These are phyloP conservation scores for Sebastolobus alascanus DNA, from an alignment of 2,797 vertebrate species.

Conservation along the genomic window DNA sequence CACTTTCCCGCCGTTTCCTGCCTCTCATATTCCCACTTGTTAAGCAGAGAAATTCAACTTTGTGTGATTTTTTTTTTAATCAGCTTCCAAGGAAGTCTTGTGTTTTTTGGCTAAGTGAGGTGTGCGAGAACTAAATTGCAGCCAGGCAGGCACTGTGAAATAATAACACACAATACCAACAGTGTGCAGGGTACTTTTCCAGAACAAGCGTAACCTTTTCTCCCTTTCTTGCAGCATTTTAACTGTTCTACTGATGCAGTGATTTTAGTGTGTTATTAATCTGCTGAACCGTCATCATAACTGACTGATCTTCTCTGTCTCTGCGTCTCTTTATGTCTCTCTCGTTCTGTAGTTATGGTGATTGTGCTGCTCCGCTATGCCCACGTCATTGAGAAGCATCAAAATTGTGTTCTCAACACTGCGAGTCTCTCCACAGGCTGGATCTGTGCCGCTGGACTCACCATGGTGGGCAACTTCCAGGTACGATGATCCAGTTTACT, in stretches of 20 bases:
- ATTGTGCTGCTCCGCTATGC: constrained; percentile 91
- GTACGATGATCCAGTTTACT: constrained; percentile 64
- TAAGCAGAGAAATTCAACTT: constrained; percentile 18
- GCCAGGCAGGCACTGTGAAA: constrained; percentile 41
- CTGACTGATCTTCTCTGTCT: neutral
- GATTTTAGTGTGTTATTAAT: neutral
- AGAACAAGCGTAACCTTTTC: constrained; percentile 10
- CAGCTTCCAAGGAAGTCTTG: constrained; percentile 45
- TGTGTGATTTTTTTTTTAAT: constrained; percentile 39
- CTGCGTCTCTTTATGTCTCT: constrained; percentile 9
- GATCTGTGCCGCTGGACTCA: constrained; percentile 92
- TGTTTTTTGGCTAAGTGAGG: constrained; percentile 52
- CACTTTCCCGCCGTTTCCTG: constrained; percentile 68
- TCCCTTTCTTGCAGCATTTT: neutral
- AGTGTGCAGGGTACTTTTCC: constrained; percentile 13
- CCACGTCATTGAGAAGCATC: constrained; percentile 89
- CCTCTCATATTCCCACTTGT: constrained; percentile 40
- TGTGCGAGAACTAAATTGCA: constrained; percentile 34
- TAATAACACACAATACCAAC: neutral
- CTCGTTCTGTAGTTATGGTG: constrained; percentile 84
- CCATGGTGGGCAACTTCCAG: constrained; percentile 94
- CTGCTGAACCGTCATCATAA: neutral
- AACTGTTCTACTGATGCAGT: neutral
- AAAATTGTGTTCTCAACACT: constrained; percentile 91
- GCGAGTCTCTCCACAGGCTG: constrained; percentile 90